Conservation (phyloP, 2,113 vertebrate genomes). For the Pipra filicauda region DNA sequence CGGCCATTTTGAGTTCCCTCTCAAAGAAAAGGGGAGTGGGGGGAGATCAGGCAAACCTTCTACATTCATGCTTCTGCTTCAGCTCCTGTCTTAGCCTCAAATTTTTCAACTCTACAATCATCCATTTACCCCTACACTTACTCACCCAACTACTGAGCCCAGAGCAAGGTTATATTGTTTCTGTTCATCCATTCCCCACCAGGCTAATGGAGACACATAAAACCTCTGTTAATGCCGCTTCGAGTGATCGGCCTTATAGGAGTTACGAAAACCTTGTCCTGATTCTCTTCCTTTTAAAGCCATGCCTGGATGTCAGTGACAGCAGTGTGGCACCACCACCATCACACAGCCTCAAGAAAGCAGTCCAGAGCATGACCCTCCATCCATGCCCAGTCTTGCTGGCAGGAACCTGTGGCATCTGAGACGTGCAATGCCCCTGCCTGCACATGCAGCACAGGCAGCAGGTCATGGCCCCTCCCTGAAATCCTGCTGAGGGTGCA, state of each 20-base stretch:
- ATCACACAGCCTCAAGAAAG: neutral
- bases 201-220: neutral
- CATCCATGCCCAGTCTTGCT: neutral
- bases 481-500: neutral
- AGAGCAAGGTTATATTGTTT: neutral
- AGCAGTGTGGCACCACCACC: accelerated
- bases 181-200: neutral
- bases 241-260: neutral
- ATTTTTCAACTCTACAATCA: neutral
- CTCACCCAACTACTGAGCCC: neutral
- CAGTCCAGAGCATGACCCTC: neutral
- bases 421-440: neutral
- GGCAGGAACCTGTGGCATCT: neutral
- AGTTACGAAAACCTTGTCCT: neutral
- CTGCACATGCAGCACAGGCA: accelerated
- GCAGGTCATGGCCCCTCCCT: accelerated
- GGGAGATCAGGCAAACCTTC: neutral
- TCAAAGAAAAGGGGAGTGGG: neutral
- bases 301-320: neutral
- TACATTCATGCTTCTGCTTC: neutral
- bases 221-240: neutral
- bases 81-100: neutral
- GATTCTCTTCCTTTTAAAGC: neutral
- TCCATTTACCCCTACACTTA: neutral
- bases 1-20: neutral